Percentiles rank a stretch among this genome's conserved stretches.
Conservation (phyloP, 2,888 invertebrate genomes). For the Drosophila rellima region DNA sequence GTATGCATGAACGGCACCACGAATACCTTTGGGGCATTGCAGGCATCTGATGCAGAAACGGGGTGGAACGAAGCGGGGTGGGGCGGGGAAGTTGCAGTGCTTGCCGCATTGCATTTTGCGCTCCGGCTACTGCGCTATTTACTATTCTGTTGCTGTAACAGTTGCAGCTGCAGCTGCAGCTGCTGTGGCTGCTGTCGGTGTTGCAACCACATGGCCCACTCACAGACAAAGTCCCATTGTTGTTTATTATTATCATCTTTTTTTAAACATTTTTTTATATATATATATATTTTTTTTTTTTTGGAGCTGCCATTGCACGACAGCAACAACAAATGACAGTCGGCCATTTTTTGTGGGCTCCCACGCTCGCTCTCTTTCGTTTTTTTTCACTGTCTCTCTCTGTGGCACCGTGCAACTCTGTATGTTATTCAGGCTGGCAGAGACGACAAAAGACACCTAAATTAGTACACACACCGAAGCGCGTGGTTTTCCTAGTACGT, state of each 20-base stretch:
- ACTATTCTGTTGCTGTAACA: conserved; percentile 47
- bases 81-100: conserved; percentile 1
- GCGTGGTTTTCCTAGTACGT: conserved; percentile 48
- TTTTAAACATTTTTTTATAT: conserved; percentile 7
- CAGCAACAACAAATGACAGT: conserved; percentile 54
- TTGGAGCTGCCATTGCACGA: conserved; percentile 43
- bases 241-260: conserved; percentile 43
- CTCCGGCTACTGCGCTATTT: conserved; percentile 40
- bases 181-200: conserved; percentile 28
- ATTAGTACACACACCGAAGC: conserved; percentile 65
- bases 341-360: conserved; percentile 51
- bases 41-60: conserved; percentile 7
- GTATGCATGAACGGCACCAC: conserved; percentile 38
- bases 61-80: not conserved
- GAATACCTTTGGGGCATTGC: conserved; percentile 28
- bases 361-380: conserved; percentile 14
- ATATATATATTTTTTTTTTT: conserved; percentile 8
- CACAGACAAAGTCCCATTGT: conserved; percentile 60
- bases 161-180: conserved; percentile 48
- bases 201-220: conserved; percentile 50
- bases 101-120: conserved; percentile 43
- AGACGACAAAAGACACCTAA: conserved; percentile 68
- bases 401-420: conserved; percentile 24
- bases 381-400: not conserved
- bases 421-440: conserved; percentile 50